These are phyloP conservation scores for Drosophila infuscata DNA, from an alignment of 2,888 invertebrate genomes.

Conservation along the genomic window DNA sequence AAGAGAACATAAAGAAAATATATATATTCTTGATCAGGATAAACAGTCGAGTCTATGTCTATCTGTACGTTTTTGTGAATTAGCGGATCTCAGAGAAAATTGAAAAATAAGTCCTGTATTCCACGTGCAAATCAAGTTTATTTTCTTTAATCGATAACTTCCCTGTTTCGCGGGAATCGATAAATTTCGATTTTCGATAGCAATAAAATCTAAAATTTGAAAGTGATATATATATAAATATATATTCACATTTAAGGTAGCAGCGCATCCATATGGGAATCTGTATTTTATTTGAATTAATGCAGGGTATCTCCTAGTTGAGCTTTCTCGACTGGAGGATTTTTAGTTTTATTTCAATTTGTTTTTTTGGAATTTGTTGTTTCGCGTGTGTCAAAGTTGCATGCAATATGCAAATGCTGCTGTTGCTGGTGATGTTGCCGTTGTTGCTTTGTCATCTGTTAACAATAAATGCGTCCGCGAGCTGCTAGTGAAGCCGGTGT, in stretches of 20 bases:
- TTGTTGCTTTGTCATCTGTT: conserved; percentile 56
- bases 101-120: too few relatives aligned
- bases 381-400: conserved; percentile 16
- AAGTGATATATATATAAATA: too few relatives aligned
- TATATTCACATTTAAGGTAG: not conserved
- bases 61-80: not conserved
- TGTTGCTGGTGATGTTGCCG: conserved; percentile 13
- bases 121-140: not conserved
- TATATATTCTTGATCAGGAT: not conserved
- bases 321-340: not conserved
- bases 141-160: not conserved
- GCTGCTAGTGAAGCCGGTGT: conserved; percentile 33
- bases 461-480: conserved; percentile 57
- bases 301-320: not conserved
- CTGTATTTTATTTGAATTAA: not conserved
- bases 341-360: not conserved
- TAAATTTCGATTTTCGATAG: not conserved
- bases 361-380: not conserved
- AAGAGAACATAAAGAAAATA: not conserved
- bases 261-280: not conserved
- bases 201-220: not conserved
- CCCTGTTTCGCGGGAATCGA: too few relatives aligned
- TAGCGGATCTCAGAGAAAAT: not conserved
- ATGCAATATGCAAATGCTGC: conserved; percentile 48
- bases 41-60: not conserved